phyloP scores from a whole-genome alignment of 2,888 invertebrate species.

The Strigamia maritima region DNA sequence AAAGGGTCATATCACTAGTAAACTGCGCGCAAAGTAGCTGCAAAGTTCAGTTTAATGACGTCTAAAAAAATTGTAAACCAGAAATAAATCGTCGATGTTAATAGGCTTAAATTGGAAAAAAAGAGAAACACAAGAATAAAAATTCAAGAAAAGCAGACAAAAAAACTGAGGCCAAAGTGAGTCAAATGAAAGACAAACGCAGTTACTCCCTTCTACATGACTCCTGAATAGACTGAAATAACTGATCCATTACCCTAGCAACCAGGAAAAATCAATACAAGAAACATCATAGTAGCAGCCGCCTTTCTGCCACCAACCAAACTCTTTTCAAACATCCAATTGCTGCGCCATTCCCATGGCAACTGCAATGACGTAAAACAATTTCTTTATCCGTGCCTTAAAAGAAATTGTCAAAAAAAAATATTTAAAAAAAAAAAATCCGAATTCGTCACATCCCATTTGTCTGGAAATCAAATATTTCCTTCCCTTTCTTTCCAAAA shows the following conservation, averaged over 20 bases:
- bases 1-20: not conserved
- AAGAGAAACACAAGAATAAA: not conserved
- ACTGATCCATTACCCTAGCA: slow-evolving; percentile 12
- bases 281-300: slow-evolving; percentile 1
- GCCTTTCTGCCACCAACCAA: slow-evolving; percentile 17
- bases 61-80: not conserved
- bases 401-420: slow-evolving; percentile 18
- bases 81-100: slow-evolving; percentile 13
- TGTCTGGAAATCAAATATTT: not conserved
- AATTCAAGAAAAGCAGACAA: not conserved
- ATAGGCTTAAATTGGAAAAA: slow-evolving; percentile 2
- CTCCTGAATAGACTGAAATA: not conserved
- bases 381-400: slow-evolving; percentile 10
- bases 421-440: not conserved
- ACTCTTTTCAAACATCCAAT: slow-evolving; percentile 28
- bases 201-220: not conserved
- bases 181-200: slow-evolving; percentile 27
- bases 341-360: slow-evolving; percentile 11
- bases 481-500: not conserved
- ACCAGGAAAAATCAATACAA: slow-evolving; percentile 28
- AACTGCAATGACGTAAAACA: slow-evolving; percentile 22
- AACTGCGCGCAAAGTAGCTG: not conserved
- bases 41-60: slow-evolving; percentile 32
- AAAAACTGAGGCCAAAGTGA: slow-evolving; percentile 17
- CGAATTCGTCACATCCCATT: not conserved